Conservation (phyloP, 2,113 vertebrate species). For the Chionis minor region DNA sequence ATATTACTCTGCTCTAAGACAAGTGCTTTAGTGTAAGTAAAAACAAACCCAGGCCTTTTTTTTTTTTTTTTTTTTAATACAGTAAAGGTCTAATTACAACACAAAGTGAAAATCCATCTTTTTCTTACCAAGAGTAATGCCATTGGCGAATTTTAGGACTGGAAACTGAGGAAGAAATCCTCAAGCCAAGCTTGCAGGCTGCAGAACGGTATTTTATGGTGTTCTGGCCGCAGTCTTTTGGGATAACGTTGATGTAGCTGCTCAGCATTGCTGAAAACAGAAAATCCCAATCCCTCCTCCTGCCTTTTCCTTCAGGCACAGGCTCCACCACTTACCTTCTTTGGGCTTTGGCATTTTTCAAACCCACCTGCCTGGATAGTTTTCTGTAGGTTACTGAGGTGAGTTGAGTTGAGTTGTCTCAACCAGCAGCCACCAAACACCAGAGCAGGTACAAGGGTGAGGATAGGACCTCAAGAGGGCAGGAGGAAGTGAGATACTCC, state of each 20-base stretch:
- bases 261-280: background rate
- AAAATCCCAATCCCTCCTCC: background rate
- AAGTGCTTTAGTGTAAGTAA: background rate
- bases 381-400: background rate
- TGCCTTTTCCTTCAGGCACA: background rate
- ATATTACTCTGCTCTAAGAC: background rate
- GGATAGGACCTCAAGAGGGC: background rate
- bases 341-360: background rate
- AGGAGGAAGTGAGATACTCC: background rate
- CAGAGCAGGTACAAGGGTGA: background rate
- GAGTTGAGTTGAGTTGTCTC: background rate
- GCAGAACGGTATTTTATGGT: background rate
- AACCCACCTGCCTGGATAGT: background rate
- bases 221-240: background rate
- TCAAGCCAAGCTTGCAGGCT: background rate
- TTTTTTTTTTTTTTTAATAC: background rate
- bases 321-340: background rate
- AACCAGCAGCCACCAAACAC: fast-evolving
- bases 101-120: background rate
- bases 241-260: background rate
- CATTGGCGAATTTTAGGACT: background rate
- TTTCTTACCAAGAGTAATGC: background rate
- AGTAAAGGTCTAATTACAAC: background rate
- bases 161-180: background rate
- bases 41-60: background rate